Percentiles rank a stretch among this genome's conserved stretches.
phyloP scores from a whole-genome alignment of 2,113 vertebrate species.

The Ondatra zibethicus region DNA sequence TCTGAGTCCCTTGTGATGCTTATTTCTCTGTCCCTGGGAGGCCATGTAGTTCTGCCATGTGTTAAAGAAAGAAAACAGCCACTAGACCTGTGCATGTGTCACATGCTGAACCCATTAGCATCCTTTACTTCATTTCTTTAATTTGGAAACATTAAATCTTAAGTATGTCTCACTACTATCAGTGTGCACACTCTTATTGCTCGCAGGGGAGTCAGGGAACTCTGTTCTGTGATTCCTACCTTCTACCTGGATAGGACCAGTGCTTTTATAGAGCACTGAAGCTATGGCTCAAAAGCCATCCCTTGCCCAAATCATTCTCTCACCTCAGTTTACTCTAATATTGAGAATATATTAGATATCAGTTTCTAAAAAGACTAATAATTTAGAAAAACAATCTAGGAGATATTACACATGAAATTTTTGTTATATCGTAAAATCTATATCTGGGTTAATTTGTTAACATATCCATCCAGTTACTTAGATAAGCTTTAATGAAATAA shows the following conservation, averaged over 20 bases:
- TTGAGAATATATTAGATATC: neutral
- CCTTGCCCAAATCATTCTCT: neutral
- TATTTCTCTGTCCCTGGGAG: slow-evolving; percentile 63
- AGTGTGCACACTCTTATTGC: neutral
- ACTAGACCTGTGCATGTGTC: slow-evolving; percentile 58
- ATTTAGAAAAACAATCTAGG: neutral
- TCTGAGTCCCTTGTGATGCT: slow-evolving; percentile 71
- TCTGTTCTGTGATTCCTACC: neutral
- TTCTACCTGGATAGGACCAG: neutral
- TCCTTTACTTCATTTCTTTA: slow-evolving; percentile 53
- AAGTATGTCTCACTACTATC: neutral
- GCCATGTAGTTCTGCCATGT: slow-evolving; percentile 58
- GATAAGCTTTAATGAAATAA: neutral
- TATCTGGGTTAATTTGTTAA: neutral
- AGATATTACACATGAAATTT: neutral
- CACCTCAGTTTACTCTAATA: neutral
- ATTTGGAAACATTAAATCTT: slow-evolving; percentile 48
- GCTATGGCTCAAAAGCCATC: neutral
- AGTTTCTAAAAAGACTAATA: neutral
- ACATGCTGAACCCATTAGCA: neutral
- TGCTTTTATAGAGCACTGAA: neutral
- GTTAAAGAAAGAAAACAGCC: slow-evolving; percentile 53
- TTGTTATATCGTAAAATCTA: neutral
- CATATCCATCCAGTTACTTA: neutral
- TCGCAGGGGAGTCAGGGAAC: neutral